Conservation (phyloP, 1,140 invertebrate genomes). For the Solenopsis fugax region DNA sequence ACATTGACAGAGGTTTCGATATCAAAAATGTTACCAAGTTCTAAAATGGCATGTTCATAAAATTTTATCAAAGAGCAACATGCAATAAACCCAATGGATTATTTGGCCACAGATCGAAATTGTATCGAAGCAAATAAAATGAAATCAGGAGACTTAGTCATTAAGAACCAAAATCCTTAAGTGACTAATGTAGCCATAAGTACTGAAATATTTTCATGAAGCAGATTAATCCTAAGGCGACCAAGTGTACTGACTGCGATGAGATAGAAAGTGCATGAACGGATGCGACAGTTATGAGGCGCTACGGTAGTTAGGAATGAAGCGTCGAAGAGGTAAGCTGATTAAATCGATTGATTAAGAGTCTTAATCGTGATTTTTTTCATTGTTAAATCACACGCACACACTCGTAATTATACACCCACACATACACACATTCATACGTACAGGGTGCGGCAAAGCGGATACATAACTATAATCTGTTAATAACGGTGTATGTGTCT, state of each 20-base stretch:
- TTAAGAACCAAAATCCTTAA: constrained; percentile 10
- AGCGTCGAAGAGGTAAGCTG: background rate
- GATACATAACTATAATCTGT: constrained; percentile 83
- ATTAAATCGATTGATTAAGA: constrained; percentile 42
- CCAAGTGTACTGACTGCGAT: background rate
- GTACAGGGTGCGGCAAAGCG: constrained; percentile 80
- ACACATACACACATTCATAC: constrained; percentile 77
- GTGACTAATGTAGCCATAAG: background rate
- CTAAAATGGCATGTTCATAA: background rate
- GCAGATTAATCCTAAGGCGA: constrained; percentile 8
- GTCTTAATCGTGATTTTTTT: constrained; percentile 44
- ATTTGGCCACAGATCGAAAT: background rate
- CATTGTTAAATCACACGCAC: constrained; percentile 58
- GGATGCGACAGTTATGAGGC: background rate
- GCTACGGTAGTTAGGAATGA: constrained; percentile 5
- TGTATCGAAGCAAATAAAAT: constrained; percentile 20
- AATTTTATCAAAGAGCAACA: constrained; percentile 5
- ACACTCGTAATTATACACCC: constrained; percentile 67
- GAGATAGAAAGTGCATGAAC: constrained; percentile 56
- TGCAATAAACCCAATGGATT: constrained; percentile 13
- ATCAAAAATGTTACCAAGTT: constrained; percentile 30
- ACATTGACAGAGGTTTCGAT: background rate
- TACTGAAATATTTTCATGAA: background rate
- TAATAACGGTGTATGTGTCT: constrained; percentile 87
- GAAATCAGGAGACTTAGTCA: background rate